Base-by-base conservation (phyloP, 1,140 invertebrate genomes). In the Ips typographus region DNA sequence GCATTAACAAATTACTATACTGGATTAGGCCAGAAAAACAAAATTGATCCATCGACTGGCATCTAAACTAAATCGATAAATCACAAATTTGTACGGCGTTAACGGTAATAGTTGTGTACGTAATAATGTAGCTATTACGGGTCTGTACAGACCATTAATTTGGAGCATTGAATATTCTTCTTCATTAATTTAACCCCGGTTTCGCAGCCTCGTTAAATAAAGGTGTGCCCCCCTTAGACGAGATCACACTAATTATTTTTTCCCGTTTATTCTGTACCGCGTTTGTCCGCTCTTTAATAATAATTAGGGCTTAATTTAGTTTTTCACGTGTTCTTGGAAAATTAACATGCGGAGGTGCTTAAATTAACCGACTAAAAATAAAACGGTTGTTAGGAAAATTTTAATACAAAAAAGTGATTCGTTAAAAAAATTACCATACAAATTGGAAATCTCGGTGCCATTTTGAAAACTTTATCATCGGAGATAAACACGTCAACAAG, bases 181-280 rank as follows among this genome's bases (percentile, higher is more conserved):
- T 61, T 61, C 58, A 47, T 61, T 61, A 61, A 61, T 61, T 43
- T 61, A 22, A 61, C 47, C 43, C 58, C 36, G 43, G 58, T 61
- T 44, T 61, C 58, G 42, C 43, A 36, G 40, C 7, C 58, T 61
- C 58, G 58, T 61, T 61, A 61, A 44, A 61, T 61, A 36, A 22
- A 44, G 58, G 58, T 61, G 58, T 22, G 58, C 58, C 36, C 58
- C n/a, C 52, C 37, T 8, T 55, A 6, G 44, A 6, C 22, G 44
- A 49, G 44, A 57, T 40, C 55, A 8, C 8, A 60, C 58, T 60
- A 60, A 60, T 60, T 60, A 60, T 60, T 43, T 60, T 60, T 60
- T 57, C n/a, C 44, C 55, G 40, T 57, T 57, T 57, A 57, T 57
- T 57, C 55, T 57, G 55, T 40, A 57, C 4, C 40, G 36, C 55